Evolutionary conservation across 2,888 invertebrate genomes (phyloP), one percentile per base, ranked within the genome.

Genomic region (Thumatha senex): DNA sequence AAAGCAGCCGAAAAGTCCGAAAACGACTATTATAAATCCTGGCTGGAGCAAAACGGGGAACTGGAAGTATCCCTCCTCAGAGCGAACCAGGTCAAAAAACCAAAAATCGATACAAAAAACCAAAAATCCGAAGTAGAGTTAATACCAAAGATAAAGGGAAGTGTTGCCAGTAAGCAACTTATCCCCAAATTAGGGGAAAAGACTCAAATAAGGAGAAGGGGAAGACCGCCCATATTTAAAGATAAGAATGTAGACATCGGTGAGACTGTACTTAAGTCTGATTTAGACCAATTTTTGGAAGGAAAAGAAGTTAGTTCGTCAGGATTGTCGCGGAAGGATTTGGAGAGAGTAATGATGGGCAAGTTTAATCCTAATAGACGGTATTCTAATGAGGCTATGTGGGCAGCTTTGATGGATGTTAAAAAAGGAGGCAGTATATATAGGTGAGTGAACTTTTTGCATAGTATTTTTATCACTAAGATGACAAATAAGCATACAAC

Each of bases 381-480:
- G 48, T 92, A 92, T 54, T 92, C 92, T 0, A 92, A 92, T 49
- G 90, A 93, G 51, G 92, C 92, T 0, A 89, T 93, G 83, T 93
- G 93, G 89, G 91, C 92, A 1, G 93, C 93, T 1, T 75, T 93
- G 0, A 93, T 93, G 93, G 93, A 93, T 53, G 93, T 93, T 0
- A 93, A 93, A 61, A 88, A 91, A 52, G 93, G 93, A 1, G 92
- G 93, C 1, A 93, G 93, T 70, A 93, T 93, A 60, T 93, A 93
- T 60, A 89, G 92, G 92, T 93, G 39, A 74, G 79, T 51, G 12
- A 12, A n/a, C n/a, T n/a, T n/a, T n/a, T 40, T 36, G 18, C 18
- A 24, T 24, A 24, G 18, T 24, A 24, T 24, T 24, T 2, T 5
- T 24, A n/a, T n/a, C n/a, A n/a, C n/a, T 36, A n/a, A n/a, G n/a